phyloP scores from a whole-genome alignment of 2,113 vertebrate species.

The Mus musculus region GRCm39 chr5:64489501-64490000 shows the following conservation, averaged over 20 bases:
- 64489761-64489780: neutral
- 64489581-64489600: neutral
- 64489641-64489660: neutral
- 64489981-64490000: too few relatives aligned
- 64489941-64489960: neutral
- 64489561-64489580: neutral
- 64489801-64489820: neutral
- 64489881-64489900: neutral
- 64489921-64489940: neutral
- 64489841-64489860: neutral
- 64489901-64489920: neutral
- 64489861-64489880: neutral
- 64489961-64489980: too few relatives aligned
- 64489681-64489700: too few relatives aligned
- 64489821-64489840: neutral
- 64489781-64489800: neutral
- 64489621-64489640: fast-evolving
- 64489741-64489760: neutral
- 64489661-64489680: neutral
- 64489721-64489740: neutral
- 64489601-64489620: neutral
- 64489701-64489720: neutral
- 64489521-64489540: neutral
- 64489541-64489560: neutral
- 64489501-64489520: neutral